Evolutionary conservation across 2,113 vertebrate species (phyloP), one percentile per base, ranked within the genome.

Genomic region (Pedetes capensis): DNA sequence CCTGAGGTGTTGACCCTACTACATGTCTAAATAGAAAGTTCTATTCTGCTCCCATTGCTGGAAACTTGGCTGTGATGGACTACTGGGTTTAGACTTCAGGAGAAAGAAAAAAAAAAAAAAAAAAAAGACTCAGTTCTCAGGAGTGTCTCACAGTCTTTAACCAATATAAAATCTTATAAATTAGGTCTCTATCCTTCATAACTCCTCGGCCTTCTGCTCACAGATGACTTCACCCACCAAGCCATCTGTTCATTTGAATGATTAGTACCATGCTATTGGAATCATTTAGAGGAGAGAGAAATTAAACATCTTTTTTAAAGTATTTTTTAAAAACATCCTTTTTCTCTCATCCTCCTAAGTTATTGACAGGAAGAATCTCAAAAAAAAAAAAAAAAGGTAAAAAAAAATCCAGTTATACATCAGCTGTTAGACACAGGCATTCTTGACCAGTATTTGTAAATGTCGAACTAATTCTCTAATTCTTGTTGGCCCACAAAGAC

Each of bases 241-340:
- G 69, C 96, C 96, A 93, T 96, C 96, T 97, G 96, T 93, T 94
- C 92, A 86, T 79, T 57, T 5, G 0, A 91, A 22, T 91, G 91
- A 95, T 96, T 79, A 92, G 91, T 51, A 76, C 79, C 37, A 53
- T 88, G 88, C 42, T 69, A 86, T 79, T 79, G 47, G 78, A 94
- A 74, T n/a, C 68, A 74, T 86, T 84, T 66, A 79, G 55, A 93
- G 53, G 51, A 66, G 37, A 94, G 71, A 47, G 47, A 91, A 96
- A 90, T 81, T 61, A 85, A 94, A 61, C 37, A 96, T 66, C 75
- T 80, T 89, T 76, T 85, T 47, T 23, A 81, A 66, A 76, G 83
- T 53, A 74, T 64, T 95, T 92, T 93, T 74, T 16, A 87, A 84
- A 95, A 96, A 79, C 44, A 95, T 93, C 47, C 17, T 91, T 53